A percentile compares a stretch with the other conserved stretches of the same genome.
Evolutionary conservation across 2,888 invertebrate species (phyloP).

Genomic region (Actias luna): DNA sequence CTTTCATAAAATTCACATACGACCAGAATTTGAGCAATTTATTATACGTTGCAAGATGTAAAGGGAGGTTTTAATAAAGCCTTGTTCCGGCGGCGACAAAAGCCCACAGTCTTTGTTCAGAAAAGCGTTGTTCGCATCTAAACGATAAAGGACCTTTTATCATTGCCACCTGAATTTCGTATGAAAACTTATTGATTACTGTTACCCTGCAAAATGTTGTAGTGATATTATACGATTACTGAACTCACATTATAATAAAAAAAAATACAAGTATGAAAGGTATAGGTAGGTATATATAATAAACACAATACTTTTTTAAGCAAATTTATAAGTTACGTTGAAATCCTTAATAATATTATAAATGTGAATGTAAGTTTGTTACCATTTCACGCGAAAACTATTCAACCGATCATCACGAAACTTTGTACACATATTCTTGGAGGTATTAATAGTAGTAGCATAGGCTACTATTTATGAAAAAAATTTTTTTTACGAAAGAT

Average conservation of each 20-base stretch:
- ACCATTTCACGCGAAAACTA: too few species aligned
- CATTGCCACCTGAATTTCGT: constrained; percentile 39
- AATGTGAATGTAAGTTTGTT: too few species aligned
- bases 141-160: constrained; percentile 44
- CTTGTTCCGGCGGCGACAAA: constrained; percentile 53
- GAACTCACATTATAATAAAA: background rate
- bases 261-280: background rate
- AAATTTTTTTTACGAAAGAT: too few species aligned
- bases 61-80: constrained; percentile 59
- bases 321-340: too few species aligned
- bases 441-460: too few species aligned
- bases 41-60: constrained; percentile 50
- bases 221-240: constrained; percentile 15
- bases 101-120: constrained; percentile 50
- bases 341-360: too few species aligned
- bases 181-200: constrained; percentile 31
- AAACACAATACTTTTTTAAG: too few species aligned
- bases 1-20: constrained; percentile 29
- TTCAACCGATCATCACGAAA: too few species aligned
- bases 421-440: too few species aligned
- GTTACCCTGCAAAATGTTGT: constrained; percentile 25
- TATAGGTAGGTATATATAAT: background rate
- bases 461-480: too few species aligned
- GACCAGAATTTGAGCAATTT: constrained; percentile 42
- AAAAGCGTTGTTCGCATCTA: constrained; percentile 39